phyloP scores from a whole-genome alignment of 2,113 vertebrate genomes.

The Eudyptes chrysolophus region DNA sequence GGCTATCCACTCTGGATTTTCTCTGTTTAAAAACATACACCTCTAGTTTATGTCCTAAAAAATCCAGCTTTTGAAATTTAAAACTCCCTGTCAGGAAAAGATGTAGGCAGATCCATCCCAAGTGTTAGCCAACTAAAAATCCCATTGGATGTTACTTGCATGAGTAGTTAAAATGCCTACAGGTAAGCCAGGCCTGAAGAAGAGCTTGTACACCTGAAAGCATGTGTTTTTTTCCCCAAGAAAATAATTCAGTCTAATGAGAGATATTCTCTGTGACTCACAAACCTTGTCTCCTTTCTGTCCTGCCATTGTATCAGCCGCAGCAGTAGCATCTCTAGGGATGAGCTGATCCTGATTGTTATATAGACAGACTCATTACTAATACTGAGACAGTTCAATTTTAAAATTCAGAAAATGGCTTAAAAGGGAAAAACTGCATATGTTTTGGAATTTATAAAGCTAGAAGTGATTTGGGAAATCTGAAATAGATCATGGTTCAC shows the following conservation, averaged over 20 bases:
- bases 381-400: rapidly evolving
- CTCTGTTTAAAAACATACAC: not conserved
- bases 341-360: not conserved
- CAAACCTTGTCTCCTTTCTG: not conserved
- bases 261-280: not conserved
- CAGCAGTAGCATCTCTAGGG: not conserved
- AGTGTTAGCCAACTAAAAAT: not conserved
- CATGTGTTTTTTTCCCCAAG: rapidly evolving
- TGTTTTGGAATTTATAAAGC: not conserved
- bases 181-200: not conserved
- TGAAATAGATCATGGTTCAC: not conserved
- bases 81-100: not conserved
- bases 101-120: not conserved
- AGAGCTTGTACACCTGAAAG: not conserved
- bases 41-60: not conserved
- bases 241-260: not conserved
- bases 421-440: not conserved
- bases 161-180: not conserved
- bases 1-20: not conserved
- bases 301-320: not conserved
- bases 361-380: not conserved
- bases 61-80: not conserved
- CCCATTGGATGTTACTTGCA: not conserved
- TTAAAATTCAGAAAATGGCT: not conserved
- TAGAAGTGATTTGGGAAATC: not conserved